A percentile compares a stretch with the other conserved stretches of the same genome.
phyloP scores from a whole-genome alignment of 2,113 vertebrate genomes.

The Marcusenius ussheri region DNA sequence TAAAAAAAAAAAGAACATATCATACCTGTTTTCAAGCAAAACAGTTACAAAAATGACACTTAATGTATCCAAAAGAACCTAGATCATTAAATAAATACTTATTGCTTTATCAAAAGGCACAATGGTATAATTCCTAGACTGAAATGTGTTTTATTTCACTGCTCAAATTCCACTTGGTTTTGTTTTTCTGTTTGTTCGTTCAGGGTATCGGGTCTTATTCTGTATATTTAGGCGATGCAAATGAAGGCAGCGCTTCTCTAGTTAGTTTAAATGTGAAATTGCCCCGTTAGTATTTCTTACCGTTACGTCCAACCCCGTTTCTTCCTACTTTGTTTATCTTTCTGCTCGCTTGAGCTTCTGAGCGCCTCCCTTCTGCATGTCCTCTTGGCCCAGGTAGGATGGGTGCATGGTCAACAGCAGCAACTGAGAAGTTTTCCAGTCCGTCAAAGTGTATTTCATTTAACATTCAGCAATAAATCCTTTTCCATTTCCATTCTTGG shows the following conservation, averaged over 20 bases:
- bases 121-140: slow-evolving; percentile 33
- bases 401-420: slow-evolving; percentile 96
- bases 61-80: slow-evolving; percentile 12
- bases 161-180: slow-evolving; percentile 33
- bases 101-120: slow-evolving; percentile 45
- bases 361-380: slow-evolving; percentile 87
- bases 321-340: slow-evolving; percentile 31
- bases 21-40: slow-evolving; percentile 10
- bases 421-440: slow-evolving; percentile 81
- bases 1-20: not conserved
- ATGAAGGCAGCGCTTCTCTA: slow-evolving; percentile 52
- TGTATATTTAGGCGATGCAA: slow-evolving; percentile 54
- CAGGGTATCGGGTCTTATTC: slow-evolving; percentile 48
- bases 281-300: slow-evolving; percentile 37
- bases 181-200: slow-evolving; percentile 31
- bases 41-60: slow-evolving; percentile 9
- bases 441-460: slow-evolving; percentile 87
- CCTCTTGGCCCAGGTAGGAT: slow-evolving; percentile 92
- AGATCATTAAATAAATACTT: slow-evolving; percentile 15
- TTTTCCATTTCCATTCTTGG: slow-evolving; percentile 67
- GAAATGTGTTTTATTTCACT: slow-evolving; percentile 44
- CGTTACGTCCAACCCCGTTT: slow-evolving; percentile 36
- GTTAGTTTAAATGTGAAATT: slow-evolving; percentile 51
- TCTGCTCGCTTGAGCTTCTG: slow-evolving; percentile 60
- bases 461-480: slow-evolving; percentile 96